Conservation (phyloP, 2,888 invertebrate genomes). For the Eristalis intricaria region DNA sequence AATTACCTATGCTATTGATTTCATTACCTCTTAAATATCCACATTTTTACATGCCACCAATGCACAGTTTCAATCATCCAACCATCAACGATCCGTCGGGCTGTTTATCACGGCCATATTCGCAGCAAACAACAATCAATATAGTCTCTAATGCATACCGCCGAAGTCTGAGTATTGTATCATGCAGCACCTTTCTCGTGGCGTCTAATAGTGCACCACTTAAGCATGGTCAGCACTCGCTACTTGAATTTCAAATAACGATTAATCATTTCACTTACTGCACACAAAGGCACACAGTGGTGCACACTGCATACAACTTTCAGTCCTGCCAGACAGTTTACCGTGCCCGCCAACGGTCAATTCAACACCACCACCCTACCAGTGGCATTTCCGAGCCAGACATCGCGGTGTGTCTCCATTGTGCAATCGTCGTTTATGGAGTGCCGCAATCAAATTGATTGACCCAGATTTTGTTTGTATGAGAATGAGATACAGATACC, state of each 20-base stretch:
- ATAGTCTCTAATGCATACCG: not conserved
- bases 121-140: not conserved
- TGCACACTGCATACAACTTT: not conserved
- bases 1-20: too few relatives aligned
- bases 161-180: not conserved
- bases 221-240: conserved; percentile 13
- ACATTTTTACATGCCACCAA: too few relatives aligned
- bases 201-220: conserved; percentile 39
- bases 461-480: conserved; percentile 42
- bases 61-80: too few relatives aligned
- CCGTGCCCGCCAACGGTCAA: not conserved
- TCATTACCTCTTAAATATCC: too few relatives aligned
- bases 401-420: conserved; percentile 42
- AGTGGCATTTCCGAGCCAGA: conserved; percentile 43
- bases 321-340: conserved; percentile 3
- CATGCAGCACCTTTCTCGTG: conserved; percentile 27
- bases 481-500: not conserved
- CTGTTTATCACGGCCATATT: not conserved
- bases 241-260: conserved; percentile 48
- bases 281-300: conserved; percentile 8
- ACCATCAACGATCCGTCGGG: not conserved
- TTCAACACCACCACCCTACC: conserved; percentile 18
- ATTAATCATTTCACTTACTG: conserved; percentile 46
- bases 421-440: conserved; percentile 40
- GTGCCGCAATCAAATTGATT: conserved; percentile 59